phyloP scores from a whole-genome alignment of 2,888 invertebrate species.

The Rhabditoides inermis region DNA sequence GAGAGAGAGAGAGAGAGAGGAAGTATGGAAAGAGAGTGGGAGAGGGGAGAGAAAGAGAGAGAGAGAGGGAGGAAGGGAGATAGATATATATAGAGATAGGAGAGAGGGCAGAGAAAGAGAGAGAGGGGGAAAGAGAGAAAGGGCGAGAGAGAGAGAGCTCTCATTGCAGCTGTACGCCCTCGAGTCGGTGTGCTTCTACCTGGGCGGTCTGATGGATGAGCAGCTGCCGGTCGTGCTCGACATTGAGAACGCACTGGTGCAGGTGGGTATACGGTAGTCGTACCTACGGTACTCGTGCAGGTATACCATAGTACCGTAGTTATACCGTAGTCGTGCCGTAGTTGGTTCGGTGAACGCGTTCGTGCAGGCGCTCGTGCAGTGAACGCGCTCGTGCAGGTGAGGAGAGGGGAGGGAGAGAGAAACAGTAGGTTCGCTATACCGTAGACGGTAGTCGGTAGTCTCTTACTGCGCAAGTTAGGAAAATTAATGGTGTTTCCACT shows the following conservation, averaged over 20 bases:
- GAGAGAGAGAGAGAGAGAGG: background rate
- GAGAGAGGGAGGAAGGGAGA: background rate
- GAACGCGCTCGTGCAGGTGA: too few relatives aligned
- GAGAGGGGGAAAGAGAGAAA: background rate
- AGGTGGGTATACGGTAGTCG: constrained; percentile 23
- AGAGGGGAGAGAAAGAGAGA: background rate
- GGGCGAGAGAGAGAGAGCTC: too few relatives aligned
- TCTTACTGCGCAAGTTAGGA: too few relatives aligned
- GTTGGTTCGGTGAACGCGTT: too few relatives aligned
- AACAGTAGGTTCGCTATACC: too few relatives aligned
- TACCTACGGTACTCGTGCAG: too few relatives aligned
- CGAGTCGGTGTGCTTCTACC: constrained; percentile 46
- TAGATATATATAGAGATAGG: background rate
- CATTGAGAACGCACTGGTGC: constrained; percentile 43
- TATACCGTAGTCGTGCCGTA: too few relatives aligned
- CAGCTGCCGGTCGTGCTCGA: constrained; percentile 39
- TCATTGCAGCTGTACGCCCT: constrained; percentile 32
- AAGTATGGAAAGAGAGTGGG: background rate
- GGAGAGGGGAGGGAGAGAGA: too few relatives aligned
- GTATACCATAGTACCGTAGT: too few relatives aligned
- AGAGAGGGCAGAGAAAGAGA: background rate
- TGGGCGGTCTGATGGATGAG: constrained; percentile 47
- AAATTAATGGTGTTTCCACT: too few relatives aligned
- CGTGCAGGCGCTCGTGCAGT: too few relatives aligned
- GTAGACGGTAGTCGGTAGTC: too few relatives aligned